Evolutionary conservation across 1,140 invertebrate genomes (phyloP), one percentile per base, ranked within the genome.

Genomic region (Drosophila ambigua): DNA sequence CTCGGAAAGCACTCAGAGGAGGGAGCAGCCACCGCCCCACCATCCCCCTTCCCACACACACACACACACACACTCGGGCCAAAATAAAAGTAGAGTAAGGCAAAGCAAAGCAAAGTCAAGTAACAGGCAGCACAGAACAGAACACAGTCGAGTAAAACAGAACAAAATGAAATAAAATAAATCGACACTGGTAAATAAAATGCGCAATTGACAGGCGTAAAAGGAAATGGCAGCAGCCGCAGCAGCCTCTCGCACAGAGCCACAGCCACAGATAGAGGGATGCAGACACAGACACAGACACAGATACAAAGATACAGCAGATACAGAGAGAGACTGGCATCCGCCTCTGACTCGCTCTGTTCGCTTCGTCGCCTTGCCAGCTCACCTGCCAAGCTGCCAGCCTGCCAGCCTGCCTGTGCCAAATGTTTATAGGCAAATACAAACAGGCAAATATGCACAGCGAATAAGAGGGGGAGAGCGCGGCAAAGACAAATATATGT

Each of bases 341-440:
- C 67, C 66, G 35, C 50, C 44, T 43, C 11, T 39, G 2, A 8
- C 35, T 43, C 31, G 8, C 31, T 31, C 31, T 31, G 58, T 11
- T 24, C 11, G n/a, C 48, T 8, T 41, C 43, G 49, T 8, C 24
- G 55, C 46, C 41, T 66, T 13, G 31, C 31, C 9, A 8, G 5
- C 26, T 49, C 23, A 24, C 23, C 6, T 28, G 26, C 6, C 6
- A 7, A 1, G 5, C 6, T 31, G 7, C 28, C 8, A 26, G 7
- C 31, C 31, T 16, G 16, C 35, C 20, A 20, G 72, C 53, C 58
- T 84, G 72, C 43, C 60, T 48, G 23, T 58, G 64, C 49, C 67
- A 76, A 77, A 85, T 77, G 73, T 80, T 80, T 72, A 74, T 77
- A 57, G 44, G 60, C 71, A 79, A 79, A 79, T 69, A 67, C 65